Percentiles rank a stretch among this genome's conserved stretches.
Evolutionary conservation across 2,888 invertebrate genomes (phyloP).

Genomic region (Leptopilina myrica): DNA sequence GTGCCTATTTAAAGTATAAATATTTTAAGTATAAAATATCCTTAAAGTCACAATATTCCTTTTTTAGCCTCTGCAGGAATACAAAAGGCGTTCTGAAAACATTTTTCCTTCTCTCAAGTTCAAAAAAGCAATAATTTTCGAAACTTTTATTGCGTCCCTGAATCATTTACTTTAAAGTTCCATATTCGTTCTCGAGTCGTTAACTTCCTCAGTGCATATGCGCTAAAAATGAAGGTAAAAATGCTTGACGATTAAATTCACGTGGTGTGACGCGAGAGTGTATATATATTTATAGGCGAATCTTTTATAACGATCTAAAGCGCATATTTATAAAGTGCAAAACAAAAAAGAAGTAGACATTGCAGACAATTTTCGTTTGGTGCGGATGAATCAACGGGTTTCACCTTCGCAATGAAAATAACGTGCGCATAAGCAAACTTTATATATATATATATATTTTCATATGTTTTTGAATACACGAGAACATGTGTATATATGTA

Average conservation of each 20-base stretch:
- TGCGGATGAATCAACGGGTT: slow-evolving; percentile 17
- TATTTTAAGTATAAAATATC: too few relatives aligned
- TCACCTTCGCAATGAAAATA: slow-evolving; percentile 30
- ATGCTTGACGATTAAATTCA: slow-evolving; percentile 21
- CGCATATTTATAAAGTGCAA: slow-evolving; percentile 15
- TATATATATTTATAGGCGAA: neutral
- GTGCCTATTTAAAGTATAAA: too few relatives aligned
- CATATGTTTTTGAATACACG: neutral
- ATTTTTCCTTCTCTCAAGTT: neutral
- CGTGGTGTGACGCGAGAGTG: slow-evolving; percentile 24
- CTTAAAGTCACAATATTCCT: too few relatives aligned
- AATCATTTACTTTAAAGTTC: neutral
- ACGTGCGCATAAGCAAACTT: neutral
- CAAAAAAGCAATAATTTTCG: neutral
- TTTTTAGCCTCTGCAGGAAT: too few relatives aligned
- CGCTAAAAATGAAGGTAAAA: slow-evolving; percentile 23
- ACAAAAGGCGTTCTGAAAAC: too few relatives aligned
- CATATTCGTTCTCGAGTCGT: slow-evolving; percentile 24
- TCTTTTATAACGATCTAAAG: slow-evolving; percentile 27
- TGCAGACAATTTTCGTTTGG: slow-evolving; percentile 33
- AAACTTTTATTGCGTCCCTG: slow-evolving; percentile 7
- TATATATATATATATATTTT: neutral
- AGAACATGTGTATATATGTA: neutral
- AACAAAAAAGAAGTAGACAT: slow-evolving; percentile 5
- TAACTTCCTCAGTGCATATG: neutral